A percentile compares a stretch with the other conserved stretches of the same genome.
Evolutionary conservation across 2,113 vertebrate species (phyloP).

Genomic region (Zapornia atra): DNA sequence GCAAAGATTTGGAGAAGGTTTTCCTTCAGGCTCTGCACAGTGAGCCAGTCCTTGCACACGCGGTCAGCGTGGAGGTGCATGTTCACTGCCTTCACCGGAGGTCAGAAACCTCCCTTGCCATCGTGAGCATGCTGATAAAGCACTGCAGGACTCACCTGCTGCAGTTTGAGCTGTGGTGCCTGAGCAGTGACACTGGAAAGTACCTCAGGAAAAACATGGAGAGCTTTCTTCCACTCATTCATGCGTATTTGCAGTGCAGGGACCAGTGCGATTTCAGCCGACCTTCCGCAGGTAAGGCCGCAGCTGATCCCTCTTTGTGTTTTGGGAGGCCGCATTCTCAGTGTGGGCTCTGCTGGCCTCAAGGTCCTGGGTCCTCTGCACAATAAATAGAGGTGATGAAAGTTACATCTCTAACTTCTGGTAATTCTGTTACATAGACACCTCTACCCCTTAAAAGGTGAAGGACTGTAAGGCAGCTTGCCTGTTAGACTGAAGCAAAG

Average conservation of each 20-base stretch:
- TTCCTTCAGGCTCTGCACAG: constrained; percentile 77
- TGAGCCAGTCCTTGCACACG: constrained; percentile 75
- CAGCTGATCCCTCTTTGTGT: background rate
- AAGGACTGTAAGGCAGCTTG: background rate
- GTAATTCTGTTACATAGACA: background rate
- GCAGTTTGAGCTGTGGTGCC: constrained; percentile 89
- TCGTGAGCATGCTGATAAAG: constrained; percentile 78
- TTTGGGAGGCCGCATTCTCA: background rate
- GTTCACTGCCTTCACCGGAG: constrained; percentile 79
- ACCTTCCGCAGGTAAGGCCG: constrained; percentile 69
- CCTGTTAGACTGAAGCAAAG: background rate
- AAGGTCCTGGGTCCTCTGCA: background rate
- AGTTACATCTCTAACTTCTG: background rate
- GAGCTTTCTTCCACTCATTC: constrained; percentile 79
- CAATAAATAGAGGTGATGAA: background rate
- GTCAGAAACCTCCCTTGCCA: constrained; percentile 44
- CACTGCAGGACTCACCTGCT: constrained; percentile 84
- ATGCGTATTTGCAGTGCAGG: constrained; percentile 76
- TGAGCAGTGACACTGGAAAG: constrained; percentile 49
- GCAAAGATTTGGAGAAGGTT: constrained; percentile 78
- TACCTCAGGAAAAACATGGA: constrained; percentile 65
- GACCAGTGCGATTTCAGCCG: constrained; percentile 27
- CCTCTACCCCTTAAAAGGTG: background rate
- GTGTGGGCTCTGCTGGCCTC: background rate
- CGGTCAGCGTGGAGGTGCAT: constrained; percentile 75